A percentile compares a stretch with the other conserved stretches of the same genome.
Evolutionary conservation across 2,113 vertebrate genomes (phyloP).

Genomic region (Rhombomys opimus): DNA sequence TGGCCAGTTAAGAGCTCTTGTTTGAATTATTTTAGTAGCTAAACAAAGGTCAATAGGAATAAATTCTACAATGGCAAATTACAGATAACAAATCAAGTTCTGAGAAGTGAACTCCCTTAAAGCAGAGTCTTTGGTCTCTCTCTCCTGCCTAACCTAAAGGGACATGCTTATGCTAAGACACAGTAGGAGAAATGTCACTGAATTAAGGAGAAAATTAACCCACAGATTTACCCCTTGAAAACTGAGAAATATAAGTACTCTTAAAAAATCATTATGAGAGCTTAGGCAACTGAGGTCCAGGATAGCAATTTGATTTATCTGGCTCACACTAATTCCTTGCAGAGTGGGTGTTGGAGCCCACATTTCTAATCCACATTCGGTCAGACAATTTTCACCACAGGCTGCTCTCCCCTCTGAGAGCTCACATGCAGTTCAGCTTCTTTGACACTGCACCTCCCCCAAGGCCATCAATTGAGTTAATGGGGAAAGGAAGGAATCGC

Average conservation of each 20-base stretch:
- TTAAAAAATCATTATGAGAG: conserved; percentile 4
- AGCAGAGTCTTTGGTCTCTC: not conserved
- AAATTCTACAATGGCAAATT: not conserved
- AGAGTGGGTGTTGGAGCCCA: not conserved
- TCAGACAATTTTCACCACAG: not conserved
- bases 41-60: not conserved
- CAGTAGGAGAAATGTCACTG: not conserved
- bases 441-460: not conserved
- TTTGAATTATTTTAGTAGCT: not conserved
- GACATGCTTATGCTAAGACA: not conserved
- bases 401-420: not conserved
- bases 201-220: not conserved
- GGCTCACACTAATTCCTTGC: not conserved
- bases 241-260: not conserved
- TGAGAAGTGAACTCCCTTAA: not conserved
- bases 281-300: not conserved
- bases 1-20: not conserved
- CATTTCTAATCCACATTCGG: not conserved
- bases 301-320: not conserved
- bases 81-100: not conserved
- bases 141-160: not conserved
- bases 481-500: not conserved
- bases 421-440: not conserved
- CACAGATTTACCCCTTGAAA: not conserved
- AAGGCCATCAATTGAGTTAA: not conserved